Evolutionary conservation across 2,113 vertebrate species (phyloP).

Genomic region (Psammodynastes pulverulentus): DNA sequence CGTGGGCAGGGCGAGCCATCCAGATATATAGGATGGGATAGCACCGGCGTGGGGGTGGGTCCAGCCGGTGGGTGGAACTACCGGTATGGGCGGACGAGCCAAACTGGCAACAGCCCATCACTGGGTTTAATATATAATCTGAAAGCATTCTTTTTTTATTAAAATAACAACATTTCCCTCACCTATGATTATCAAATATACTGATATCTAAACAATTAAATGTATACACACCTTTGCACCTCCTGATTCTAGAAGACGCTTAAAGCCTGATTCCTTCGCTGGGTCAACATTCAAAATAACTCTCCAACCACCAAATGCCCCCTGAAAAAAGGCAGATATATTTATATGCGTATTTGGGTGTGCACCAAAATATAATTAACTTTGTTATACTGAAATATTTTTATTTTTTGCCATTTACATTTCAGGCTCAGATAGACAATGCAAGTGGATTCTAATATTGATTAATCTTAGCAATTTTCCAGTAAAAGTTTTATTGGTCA

Average conservation of each 20-base stretch:
- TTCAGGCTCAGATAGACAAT: neutral
- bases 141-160: neutral
- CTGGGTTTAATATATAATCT: neutral
- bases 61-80: no score
- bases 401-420: neutral
- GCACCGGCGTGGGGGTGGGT: no score
- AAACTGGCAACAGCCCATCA: no score
- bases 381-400: neutral
- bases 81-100: no score
- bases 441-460: neutral
- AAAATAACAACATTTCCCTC: neutral
- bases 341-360: constrained; percentile 1
- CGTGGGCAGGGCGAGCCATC: no score
- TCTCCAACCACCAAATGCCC: constrained; percentile 95
- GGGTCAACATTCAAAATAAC: constrained; percentile 94
- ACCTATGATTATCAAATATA: neutral
- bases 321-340: constrained; percentile 69
- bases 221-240: constrained; percentile 81
- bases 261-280: constrained; percentile 89
- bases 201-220: neutral
- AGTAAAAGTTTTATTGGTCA: no score
- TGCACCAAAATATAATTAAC: neutral
- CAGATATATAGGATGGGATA: no score
- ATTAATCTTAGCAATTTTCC: neutral
- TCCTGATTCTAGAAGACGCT: constrained; percentile 90